Evolutionary conservation across 2,888 invertebrate species (phyloP), one percentile per base, ranked within the genome.

Genomic region (Digitonthophagus gazella): DNA sequence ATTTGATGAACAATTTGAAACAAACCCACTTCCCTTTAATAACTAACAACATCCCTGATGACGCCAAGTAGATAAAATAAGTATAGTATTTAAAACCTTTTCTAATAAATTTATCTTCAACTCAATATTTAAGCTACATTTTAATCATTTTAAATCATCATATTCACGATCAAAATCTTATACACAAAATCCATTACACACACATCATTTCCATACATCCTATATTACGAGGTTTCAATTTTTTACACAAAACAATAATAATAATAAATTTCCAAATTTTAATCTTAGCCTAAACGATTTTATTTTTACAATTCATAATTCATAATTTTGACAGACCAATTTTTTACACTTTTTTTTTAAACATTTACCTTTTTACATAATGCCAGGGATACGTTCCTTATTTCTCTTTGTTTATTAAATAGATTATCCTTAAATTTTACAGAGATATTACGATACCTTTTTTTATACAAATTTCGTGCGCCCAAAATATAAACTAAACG

Each of bases 341-440:
- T 78, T 80, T 80, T 80, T 79, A 81, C n/a, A n/a, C n/a, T n/a
- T n/a, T n/a, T n/a, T n/a, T n/a, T 74, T 75, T 74, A 72, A 72
- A 79, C 80, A 80, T 80, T 73, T 79, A 61, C 20, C 20, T 75
- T 76, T 78, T 77, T 75, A 79, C 66, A 61, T 79, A 81, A 81
- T 83, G 83, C 83, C 83, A 83, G 81, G 82, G 82, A 78, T 83
- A 77, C 77, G 83, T 83, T 83, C 83, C 83, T 82, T 78, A 70
- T 67, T 70, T 67, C 67, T 58, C 28, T 57, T 65, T 61, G 64
- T 58, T 64, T 68, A 67, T 44, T 22, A 18, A 44, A 69, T 16
- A 28, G 67, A 63, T 20, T 64, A 15, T 8, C 28, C 28, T 44
- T 44, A 44, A 44, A 44, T 44, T 44, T 44, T 44, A 44, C 6